Base-by-base conservation (phyloP, 2,113 vertebrate species). In the Columba livia region DNA sequence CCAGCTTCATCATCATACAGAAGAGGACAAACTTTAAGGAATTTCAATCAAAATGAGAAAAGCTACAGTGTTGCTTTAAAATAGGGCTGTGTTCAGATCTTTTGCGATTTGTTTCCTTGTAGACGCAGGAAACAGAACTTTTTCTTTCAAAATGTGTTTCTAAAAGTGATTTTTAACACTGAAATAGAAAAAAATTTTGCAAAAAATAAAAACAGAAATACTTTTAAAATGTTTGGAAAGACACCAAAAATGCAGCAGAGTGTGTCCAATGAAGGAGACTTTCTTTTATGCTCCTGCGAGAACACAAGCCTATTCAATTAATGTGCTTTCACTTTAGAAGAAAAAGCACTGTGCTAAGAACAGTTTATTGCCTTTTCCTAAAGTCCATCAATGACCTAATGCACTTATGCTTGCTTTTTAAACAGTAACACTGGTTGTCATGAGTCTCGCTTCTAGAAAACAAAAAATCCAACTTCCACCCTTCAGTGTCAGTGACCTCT, bases 241-340 rank as follows among this genome's bases (percentile, higher is more conserved):
- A 40, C 40, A 40, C 40, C 13, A 40, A 40, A 40, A 40, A 40
- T 40, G 40, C 40, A 40, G 40, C 40, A 40, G 40, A 42, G 42
- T 42, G 42, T 74, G 71, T 72, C 17, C 80, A 60, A 9, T 23
- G 94, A 94, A 92, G 29, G 61, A 12, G 82, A 61, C 12, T 89
- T 95, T 69, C 60, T 73, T 89, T 95, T 82, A 94, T 57, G 36
- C 51, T 88, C 42, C 61, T 72, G 34, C 64, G 28, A 95, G 56
- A 83, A 95, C 69, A 56, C 38, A 73, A 82, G 34, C 51, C 14
- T 82, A 48, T 94, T 94, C 34, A 60, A 67, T 79, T 64, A 94
- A 93, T 17, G 32, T 57, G 12, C 24, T 95, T 96, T 89, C 54
- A 81, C 89, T 92, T 95, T 47, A 92, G 71, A 64, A 80, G 70